Percentiles rank a stretch among this genome's conserved stretches.
Evolutionary conservation across 35 echinoderm and acorn worm species (phyloP).

Genomic region (Heliocidaris erythrogramma): DNA sequence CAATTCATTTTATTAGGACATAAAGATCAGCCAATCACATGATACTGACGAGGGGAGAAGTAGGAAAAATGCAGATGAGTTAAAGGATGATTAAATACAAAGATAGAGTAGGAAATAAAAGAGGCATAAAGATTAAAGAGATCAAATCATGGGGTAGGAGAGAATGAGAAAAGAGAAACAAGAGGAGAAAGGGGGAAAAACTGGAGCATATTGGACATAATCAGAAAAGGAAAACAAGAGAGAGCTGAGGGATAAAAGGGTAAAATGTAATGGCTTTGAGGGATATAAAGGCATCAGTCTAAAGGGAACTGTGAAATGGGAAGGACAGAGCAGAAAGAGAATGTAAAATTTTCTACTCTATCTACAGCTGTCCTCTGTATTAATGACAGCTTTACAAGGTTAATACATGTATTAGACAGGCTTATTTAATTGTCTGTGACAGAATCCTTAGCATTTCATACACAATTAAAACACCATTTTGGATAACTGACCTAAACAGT

Average conservation of each 20-base stretch:
- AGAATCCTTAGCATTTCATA: not conserved
- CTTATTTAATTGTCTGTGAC: slow-evolving; percentile 16
- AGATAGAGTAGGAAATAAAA: not conserved
- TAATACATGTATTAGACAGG: slow-evolving; percentile 17
- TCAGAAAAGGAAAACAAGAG: too few species aligned
- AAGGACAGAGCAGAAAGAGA: not conserved
- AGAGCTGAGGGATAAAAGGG: too few species aligned
- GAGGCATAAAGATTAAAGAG: not conserved
- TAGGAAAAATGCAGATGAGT: not conserved
- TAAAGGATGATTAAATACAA: not conserved
- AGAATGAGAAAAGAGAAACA: too few species aligned
- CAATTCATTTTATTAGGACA: not conserved
- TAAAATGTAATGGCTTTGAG: not conserved
- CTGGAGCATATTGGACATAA: too few species aligned
- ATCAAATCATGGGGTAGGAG: not conserved
- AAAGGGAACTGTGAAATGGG: not conserved
- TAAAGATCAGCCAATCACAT: not conserved
- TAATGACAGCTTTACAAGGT: not conserved
- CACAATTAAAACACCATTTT: not conserved
- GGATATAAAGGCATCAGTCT: not conserved
- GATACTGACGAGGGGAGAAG: not conserved
- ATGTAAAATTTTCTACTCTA: not conserved
- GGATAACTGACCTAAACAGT: too few species aligned
- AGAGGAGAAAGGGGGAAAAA: too few species aligned
- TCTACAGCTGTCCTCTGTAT: not conserved